A percentile compares a stretch with the other conserved stretches of the same genome.
Conservation (phyloP, 2,888 invertebrate genomes). For the Drosophila flavopinicola region DNA sequence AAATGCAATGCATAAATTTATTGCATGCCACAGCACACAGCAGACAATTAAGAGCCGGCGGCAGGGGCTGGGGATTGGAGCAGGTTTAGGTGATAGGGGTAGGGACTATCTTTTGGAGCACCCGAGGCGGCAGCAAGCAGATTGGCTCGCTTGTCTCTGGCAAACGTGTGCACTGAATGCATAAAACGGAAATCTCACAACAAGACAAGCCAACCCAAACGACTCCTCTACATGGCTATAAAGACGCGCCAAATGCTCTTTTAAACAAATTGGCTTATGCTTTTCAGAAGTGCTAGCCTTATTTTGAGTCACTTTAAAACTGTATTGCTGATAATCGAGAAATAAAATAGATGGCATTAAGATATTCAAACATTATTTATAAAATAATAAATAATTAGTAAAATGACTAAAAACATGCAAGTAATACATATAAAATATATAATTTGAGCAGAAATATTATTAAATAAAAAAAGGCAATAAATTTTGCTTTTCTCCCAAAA, state of each 20-base stretch:
- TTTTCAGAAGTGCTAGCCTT: too few species aligned
- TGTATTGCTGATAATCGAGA: too few species aligned
- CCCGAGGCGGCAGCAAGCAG: constrained; percentile 48
- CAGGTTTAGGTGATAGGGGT: neutral
- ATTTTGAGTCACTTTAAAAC: too few species aligned
- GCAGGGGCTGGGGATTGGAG: neutral
- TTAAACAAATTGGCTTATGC: constrained; percentile 2
- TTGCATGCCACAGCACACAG: constrained; percentile 56
- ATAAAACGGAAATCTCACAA: constrained; percentile 71
- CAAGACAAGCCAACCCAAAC: constrained; percentile 14
- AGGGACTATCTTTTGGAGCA: neutral
- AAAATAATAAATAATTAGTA: too few species aligned
- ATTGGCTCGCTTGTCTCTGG: constrained; percentile 72
- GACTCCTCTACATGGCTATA: neutral
- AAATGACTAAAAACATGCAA: too few species aligned
- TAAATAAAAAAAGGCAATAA: too few species aligned
- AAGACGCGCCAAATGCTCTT: constrained; percentile 36
- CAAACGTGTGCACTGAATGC: constrained; percentile 75
- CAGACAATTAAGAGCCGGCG: constrained; percentile 71
- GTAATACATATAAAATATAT: too few species aligned
- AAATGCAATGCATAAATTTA: constrained; percentile 80
- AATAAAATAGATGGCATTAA: too few species aligned
- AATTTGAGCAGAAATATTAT: too few species aligned
- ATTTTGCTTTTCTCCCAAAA: too few species aligned
- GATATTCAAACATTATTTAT: too few species aligned